Base-by-base conservation (phyloP, 2,888 invertebrate genomes). In the Aphidius colemani region DNA sequence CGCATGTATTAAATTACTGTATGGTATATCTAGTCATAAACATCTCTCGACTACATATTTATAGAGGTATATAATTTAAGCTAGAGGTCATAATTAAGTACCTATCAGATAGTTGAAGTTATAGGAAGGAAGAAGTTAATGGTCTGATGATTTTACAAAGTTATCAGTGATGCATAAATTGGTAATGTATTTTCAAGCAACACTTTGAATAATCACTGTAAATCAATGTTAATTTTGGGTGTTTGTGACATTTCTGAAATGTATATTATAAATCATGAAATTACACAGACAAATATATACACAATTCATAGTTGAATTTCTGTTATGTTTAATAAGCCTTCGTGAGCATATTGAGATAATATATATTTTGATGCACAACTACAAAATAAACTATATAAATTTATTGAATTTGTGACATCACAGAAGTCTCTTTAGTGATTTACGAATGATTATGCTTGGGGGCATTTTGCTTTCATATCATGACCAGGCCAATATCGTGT, bases 321-420 rank as follows among this genome's bases (percentile, higher is more conserved):
- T 69, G 69, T 70, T 69, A 70, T 67, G 70, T 66, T 66, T 66
- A 69, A 66, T 69, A 67, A 69, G 66, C 66, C 65, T 64, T 56
- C 62, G 63, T 53, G 63, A 67, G 46, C 59, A 53, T 55, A 51
- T 53, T 41, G 56, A 48, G 41, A 48, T 43, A 63, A 41, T 43
- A 11, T 46, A 30, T 55, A 43, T 53, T 41, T 11, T 53, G 53
- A 40, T 11, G 18, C 18, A 55, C 13, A n/a, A 57, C 48, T 48
- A 46, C 48, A 11, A n/a, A 53, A 13, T 41, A 53, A 18, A 57
- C 18, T n/a, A 44, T 9, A 62, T 13, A 18, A 53, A 30, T 30
- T 30, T 30, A 30, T 30, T 30, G 30, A 30, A 30, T 10, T 49
- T 58, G 11, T 40, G 13, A 51, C 13, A 53, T 57, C 48, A 57